Conservation (phyloP, 2,888 invertebrate species). For the Creontiades dilutus region DNA sequence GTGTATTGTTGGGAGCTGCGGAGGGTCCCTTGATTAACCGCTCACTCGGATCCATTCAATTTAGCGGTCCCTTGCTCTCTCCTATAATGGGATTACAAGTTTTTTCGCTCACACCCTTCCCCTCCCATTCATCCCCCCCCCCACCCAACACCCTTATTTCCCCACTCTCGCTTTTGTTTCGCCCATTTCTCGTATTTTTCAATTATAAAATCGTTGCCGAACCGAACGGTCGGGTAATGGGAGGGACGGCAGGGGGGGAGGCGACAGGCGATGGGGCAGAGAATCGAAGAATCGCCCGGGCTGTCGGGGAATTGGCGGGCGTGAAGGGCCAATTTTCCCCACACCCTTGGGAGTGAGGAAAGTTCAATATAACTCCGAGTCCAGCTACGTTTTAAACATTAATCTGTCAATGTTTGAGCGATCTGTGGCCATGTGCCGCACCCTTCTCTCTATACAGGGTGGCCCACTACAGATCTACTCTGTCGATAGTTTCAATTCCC, state of each 20-base stretch:
- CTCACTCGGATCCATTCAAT: constrained; percentile 46
- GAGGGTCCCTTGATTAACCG: constrained; percentile 30
- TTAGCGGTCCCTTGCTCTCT: constrained; percentile 37
- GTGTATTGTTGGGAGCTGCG: background rate
- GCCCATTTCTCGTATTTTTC: constrained; percentile 25
- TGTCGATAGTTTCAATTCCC: too few species aligned
- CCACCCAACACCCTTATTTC: too few species aligned
- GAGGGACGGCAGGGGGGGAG: too few species aligned
- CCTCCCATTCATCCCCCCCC: too few species aligned
- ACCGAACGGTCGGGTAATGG: too few species aligned
- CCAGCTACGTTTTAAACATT: background rate
- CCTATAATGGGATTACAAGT: constrained; percentile 32
- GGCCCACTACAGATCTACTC: too few species aligned
- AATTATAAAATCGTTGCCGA: constrained; percentile 33
- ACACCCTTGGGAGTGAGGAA: background rate
- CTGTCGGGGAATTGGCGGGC: background rate
- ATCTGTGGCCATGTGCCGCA: too few species aligned
- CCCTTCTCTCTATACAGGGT: too few species aligned
- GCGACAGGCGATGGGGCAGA: background rate
- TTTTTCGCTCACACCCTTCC: background rate
- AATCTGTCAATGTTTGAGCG: too few species aligned
- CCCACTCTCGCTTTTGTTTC: background rate
- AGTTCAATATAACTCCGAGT: background rate
- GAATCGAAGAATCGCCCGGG: background rate
- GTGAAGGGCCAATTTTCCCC: background rate